Evolutionary conservation across 2,113 vertebrate species (phyloP), one percentile per base, ranked within the genome.

Genomic region (Bubo scandiacus): DNA sequence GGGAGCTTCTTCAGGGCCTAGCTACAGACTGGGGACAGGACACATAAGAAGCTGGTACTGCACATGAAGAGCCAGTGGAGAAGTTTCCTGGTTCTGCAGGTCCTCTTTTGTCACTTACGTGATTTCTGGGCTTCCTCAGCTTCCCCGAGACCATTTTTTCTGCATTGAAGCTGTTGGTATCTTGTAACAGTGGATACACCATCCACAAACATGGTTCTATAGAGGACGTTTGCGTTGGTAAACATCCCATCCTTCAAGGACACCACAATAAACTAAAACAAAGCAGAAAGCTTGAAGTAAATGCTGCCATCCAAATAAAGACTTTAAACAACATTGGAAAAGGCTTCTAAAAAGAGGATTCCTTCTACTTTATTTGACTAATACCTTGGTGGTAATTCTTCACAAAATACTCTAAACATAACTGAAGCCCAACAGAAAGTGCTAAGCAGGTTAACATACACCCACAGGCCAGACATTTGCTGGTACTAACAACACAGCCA

Each of bases 181-280:
- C 99, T 98, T 8, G 97, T n/a, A 57, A 99, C 97, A 3, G 98
- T 98, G 59, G 99, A 99, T 88, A 99, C 98, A 43, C 99, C 99
- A 65, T 99, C 99, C 49, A 99, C 96, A 96, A 99, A 99, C 96
- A 98, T 99, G 4, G 99, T 99, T 97, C 98, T 99, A 96, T 98
- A 99, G 52, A 99, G 98, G 80, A 99, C 98, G 7, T 99, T 99
- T 81, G 99, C 99, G 3, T 99, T 99, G 97, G 98, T 99, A 97
- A 99, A 99, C 99, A 99, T 99, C 75, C 99, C 99, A n/a, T 99
- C 99, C 96, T 99, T 99, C 63, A 99, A 97, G 17, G 99, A 99
- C 71, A 99, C 99, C 47, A 99, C 99, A 92, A 99, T 98, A 78
- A 99, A 99, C 99, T 99, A 67, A 90, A 94, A 82, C n/a, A 66